Evolutionary conservation across 2,888 invertebrate genomes (phyloP).

Genomic region (Euproctis similis): DNA sequence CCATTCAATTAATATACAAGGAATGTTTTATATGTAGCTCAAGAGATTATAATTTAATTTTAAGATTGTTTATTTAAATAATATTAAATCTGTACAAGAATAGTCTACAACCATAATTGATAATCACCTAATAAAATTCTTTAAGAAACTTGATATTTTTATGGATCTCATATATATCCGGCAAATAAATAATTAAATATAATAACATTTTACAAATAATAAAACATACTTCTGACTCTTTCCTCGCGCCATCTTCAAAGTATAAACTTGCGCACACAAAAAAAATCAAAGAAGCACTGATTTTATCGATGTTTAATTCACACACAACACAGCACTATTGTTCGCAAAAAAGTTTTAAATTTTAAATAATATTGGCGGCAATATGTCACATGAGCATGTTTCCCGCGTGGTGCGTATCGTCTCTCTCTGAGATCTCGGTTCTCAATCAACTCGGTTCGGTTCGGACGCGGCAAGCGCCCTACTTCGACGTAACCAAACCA

Average conservation of each 20-base stretch:
- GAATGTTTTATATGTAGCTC: no score
- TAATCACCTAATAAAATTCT: no score
- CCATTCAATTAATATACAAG: no score
- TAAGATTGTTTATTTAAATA: no score
- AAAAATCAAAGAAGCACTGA: conserved; percentile 33
- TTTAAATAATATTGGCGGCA: conserved; percentile 55
- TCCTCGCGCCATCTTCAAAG: conserved; percentile 54
- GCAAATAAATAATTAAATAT: conserved; percentile 17
- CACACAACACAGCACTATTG: conserved; percentile 40
- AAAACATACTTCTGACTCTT: conserved; percentile 59
- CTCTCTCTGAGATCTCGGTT: conserved; percentile 68
- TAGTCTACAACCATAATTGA: no score
- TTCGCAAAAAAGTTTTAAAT: conserved; percentile 30
- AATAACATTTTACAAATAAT: conserved; percentile 14
- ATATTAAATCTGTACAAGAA: no score
- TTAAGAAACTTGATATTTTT: no score
- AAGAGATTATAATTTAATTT: no score
- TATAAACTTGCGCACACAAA: conserved; percentile 31
- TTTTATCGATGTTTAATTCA: conserved; percentile 14
- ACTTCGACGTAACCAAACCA: conserved; percentile 63
- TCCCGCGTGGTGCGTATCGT: conserved; percentile 64
- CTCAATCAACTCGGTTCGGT: conserved; percentile 64
- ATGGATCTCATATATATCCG: no score
- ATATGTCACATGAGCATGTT: conserved; percentile 64
- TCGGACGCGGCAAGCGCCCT: conserved; percentile 62